Evolutionary conservation across 2,888 invertebrate genomes (phyloP).

Genomic region (Epinotia brunnichana): DNA sequence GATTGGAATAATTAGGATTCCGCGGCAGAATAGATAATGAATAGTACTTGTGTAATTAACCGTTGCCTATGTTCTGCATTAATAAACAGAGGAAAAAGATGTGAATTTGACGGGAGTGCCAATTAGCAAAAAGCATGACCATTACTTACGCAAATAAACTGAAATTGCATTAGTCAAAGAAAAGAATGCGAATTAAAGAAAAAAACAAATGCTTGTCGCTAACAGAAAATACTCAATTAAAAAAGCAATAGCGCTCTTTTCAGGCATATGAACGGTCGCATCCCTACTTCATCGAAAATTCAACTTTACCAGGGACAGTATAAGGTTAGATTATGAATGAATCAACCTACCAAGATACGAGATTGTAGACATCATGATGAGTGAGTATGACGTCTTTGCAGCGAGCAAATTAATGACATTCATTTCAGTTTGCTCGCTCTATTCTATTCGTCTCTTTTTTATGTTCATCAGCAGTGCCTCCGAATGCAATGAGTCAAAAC

Average conservation of each 20-base stretch:
- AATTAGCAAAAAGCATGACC: no score
- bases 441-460: conserved; percentile 35
- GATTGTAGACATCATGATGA: not conserved
- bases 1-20: no score
- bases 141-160: no score
- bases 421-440: conserved; percentile 25
- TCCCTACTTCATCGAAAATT: not conserved
- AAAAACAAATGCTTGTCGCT: conserved; percentile 25
- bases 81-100: no score
- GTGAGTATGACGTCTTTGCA: conserved; percentile 27
- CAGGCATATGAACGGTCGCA: not conserved
- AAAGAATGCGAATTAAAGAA: not conserved
- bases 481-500: conserved; percentile 5
- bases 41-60: no score
- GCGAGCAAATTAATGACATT: conserved; percentile 33
- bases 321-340: not conserved
- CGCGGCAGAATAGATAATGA: no score
- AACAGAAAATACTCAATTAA: conserved; percentile 36
- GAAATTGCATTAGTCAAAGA: not conserved
- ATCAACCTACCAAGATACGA: not conserved
- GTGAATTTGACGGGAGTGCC: no score
- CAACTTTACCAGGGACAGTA: not conserved
- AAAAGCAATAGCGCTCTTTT: conserved; percentile 15
- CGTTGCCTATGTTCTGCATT: no score
- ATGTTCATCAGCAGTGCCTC: not conserved